Evolutionary conservation across 2,113 vertebrate species (phyloP).

Genomic region (Zosterops japonicus): DNA sequence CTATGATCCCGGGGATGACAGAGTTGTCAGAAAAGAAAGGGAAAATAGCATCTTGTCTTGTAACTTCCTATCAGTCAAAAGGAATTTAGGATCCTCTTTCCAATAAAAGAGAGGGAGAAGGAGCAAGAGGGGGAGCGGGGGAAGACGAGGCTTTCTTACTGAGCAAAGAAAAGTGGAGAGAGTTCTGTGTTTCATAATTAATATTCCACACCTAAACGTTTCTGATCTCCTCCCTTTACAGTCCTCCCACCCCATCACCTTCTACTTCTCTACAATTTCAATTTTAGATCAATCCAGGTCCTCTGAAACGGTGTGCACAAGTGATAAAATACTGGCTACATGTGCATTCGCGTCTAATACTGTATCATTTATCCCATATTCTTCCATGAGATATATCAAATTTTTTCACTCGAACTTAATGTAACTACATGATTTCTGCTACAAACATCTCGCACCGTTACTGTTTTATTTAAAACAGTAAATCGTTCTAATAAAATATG

Average conservation of each 20-base stretch:
- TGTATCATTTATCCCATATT: background rate
- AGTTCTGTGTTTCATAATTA: conserved; percentile 67
- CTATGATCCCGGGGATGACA: conserved; percentile 84
- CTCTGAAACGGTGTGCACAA: background rate
- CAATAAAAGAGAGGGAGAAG: conserved; percentile 15
- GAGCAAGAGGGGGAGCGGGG: background rate
- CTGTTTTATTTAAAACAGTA: background rate
- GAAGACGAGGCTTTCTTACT: conserved; percentile 26
- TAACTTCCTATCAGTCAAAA: conserved; percentile 75
- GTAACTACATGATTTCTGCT: background rate
- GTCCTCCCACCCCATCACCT: background rate
- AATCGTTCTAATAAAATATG: background rate
- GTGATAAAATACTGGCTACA: background rate
- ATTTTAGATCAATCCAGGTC: background rate
- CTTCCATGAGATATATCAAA: background rate
- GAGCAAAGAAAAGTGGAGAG: conserved; percentile 21
- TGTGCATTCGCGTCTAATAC: background rate
- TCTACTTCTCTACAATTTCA: conserved; percentile 9
- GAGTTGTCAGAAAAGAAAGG: conserved; percentile 79
- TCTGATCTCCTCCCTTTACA: background rate
- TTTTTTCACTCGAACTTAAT: background rate
- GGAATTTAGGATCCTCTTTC: conserved; percentile 72
- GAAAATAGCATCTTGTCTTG: conserved; percentile 79
- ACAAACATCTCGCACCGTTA: fast-evolving
- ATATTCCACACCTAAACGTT: conserved; percentile 45